Conservation (phyloP, 2,113 vertebrate genomes). For the Campylomormyrus tamandua region DNA sequence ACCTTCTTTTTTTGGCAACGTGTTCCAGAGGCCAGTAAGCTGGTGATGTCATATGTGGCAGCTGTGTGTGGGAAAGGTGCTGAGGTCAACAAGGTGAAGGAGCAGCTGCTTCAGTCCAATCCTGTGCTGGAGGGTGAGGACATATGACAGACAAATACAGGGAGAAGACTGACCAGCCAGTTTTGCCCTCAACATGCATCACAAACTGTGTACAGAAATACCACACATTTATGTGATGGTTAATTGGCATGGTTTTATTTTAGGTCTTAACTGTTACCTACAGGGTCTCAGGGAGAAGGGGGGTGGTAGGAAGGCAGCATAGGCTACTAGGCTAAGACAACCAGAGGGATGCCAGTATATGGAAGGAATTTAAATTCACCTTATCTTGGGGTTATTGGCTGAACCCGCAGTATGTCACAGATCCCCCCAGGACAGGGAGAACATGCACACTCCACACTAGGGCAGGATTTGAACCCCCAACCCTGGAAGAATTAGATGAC, state of each 20-base stretch:
- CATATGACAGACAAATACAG: not conserved
- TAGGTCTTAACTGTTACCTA: not conserved
- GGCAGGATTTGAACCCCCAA: not conserved
- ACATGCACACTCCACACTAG: not conserved
- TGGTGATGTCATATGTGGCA: slow-evolving; percentile 98
- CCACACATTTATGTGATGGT: not conserved
- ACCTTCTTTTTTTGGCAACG: slow-evolving; percentile 28
- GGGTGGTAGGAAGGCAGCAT: not conserved
- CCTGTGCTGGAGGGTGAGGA: slow-evolving; percentile 93
- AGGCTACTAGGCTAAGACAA: not conserved
- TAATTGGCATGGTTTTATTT: not conserved
- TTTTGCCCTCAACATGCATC: not conserved
- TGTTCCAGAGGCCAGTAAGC: slow-evolving; percentile 91
- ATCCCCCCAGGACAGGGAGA: not conserved
- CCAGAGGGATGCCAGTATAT: not conserved
- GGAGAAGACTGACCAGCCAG: not conserved
- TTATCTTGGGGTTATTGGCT: not conserved
- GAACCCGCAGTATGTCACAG: not conserved
- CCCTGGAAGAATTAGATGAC: not conserved
- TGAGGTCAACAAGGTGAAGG: slow-evolving; percentile 98
- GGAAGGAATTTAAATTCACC: not conserved
- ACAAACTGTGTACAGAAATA: not conserved
- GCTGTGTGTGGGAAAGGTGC: slow-evolving; percentile 96
- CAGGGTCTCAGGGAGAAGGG: not conserved
- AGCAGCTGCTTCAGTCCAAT: slow-evolving; percentile 96